Evolutionary conservation across 2,888 invertebrate species (phyloP).

Genomic region (Hypomecis punctinalis): DNA sequence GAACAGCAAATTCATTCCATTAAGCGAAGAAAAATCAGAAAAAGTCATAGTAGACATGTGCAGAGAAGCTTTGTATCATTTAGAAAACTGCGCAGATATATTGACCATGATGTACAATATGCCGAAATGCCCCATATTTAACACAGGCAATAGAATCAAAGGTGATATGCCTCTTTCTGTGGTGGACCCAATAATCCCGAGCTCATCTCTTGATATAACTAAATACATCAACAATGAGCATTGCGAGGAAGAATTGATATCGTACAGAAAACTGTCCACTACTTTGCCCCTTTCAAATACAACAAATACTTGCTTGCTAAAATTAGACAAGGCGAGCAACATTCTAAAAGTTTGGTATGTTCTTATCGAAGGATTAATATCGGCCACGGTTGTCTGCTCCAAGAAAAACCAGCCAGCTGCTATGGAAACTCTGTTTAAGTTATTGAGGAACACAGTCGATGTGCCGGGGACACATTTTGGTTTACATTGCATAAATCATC

Average conservation of each 20-base stretch:
- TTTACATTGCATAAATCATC: conserved; percentile 95
- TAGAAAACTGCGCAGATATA: conserved; percentile 94
- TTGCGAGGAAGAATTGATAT: conserved; percentile 87
- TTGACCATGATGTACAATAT: conserved; percentile 96
- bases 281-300: conserved; percentile 77
- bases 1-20: conserved; percentile 78
- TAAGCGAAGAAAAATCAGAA: conserved; percentile 78
- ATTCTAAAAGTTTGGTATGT: conserved; percentile 96
- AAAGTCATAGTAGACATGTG: conserved; percentile 86
- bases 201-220: conserved; percentile 87
- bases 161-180: conserved; percentile 91
- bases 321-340: conserved; percentile 91
- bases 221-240: conserved; percentile 88
- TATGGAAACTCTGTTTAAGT: conserved; percentile 94
- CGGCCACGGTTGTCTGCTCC: conserved; percentile 92
- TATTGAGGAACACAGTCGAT: conserved; percentile 90
- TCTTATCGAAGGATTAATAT: conserved; percentile 93
- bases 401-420: conserved; percentile 95
- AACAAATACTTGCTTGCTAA: conserved; percentile 84
- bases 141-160: conserved; percentile 93
- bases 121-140: conserved; percentile 97
- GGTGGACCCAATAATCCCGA: conserved; percentile 94
- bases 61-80: conserved; percentile 92
- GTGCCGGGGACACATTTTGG: conserved; percentile 96
- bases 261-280: conserved; percentile 86